These are phyloP conservation scores for Zaprionus bogoriensis DNA, from an alignment of 2,888 invertebrate genomes.

Conservation along the genomic window DNA sequence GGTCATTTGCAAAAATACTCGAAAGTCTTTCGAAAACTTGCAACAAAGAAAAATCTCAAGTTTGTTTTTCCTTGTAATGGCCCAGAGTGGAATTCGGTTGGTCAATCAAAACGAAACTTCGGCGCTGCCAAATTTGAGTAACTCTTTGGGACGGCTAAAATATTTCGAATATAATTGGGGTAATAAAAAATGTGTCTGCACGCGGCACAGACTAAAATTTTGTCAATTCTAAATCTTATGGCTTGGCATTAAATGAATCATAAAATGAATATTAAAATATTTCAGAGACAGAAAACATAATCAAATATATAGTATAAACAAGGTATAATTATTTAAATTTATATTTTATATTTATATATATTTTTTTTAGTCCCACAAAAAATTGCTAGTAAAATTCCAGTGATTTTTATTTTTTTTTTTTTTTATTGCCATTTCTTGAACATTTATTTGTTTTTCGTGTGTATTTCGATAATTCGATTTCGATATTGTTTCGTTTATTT, in stretches of 20 bases:
- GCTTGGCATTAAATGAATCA: background rate
- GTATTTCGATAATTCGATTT: too few relatives aligned
- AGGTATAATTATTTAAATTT: background rate
- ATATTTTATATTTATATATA: background rate
- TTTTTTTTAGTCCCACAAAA: too few relatives aligned
- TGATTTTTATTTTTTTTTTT: background rate
- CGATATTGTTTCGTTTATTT: conserved; percentile 37
- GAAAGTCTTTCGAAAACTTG: background rate
- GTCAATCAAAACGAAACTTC: too few relatives aligned
- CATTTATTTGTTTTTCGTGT: conserved; percentile 59
- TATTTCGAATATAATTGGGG: too few relatives aligned
- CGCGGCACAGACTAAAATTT: background rate
- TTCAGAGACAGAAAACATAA: background rate
- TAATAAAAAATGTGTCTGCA: too few relatives aligned
- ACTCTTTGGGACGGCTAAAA: too few relatives aligned
- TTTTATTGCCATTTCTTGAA: conserved; percentile 35
- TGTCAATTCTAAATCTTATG: background rate
- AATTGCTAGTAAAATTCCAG: too few relatives aligned
- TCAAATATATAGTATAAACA: background rate
- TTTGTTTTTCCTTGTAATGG: too few relatives aligned
- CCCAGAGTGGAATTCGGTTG: too few relatives aligned
- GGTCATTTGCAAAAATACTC: background rate
- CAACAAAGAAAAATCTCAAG: background rate
- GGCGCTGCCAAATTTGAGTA: too few relatives aligned
- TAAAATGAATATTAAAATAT: background rate